Conservation (phyloP, 2,888 invertebrate genomes). For the Chaetogeoica ovagalla region DNA sequence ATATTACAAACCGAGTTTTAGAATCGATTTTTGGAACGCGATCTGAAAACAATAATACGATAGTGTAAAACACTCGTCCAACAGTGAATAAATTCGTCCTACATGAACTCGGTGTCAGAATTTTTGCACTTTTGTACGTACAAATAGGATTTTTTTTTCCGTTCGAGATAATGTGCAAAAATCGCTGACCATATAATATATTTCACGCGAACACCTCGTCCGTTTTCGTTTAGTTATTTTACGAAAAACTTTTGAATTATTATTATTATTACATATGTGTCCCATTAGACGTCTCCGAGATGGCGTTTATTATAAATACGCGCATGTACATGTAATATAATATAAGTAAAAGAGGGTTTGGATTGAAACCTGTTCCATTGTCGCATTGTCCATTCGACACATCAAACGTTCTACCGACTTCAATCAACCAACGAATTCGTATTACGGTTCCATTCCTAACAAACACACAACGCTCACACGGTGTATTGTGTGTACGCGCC, state of each 20-base stretch:
- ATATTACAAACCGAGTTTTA: too few species aligned
- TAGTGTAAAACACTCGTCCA: too few species aligned
- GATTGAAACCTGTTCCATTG: conserved; percentile 11
- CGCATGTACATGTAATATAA: too few species aligned
- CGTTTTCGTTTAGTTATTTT: not conserved
- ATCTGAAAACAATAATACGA: too few species aligned
- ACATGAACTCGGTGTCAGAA: too few species aligned
- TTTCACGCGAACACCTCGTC: not conserved
- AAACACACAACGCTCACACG: not conserved
- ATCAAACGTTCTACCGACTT: conserved; percentile 30
- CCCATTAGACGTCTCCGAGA: conserved; percentile 17
- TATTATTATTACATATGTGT: not conserved
- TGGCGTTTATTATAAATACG: not conserved
- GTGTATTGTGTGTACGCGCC: not conserved
- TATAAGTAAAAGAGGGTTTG: not conserved
- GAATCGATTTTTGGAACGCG: too few species aligned
- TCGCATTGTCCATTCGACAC: conserved; percentile 11
- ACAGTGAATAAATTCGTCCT: too few species aligned
- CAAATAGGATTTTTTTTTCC: not conserved
- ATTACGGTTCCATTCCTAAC: not conserved
- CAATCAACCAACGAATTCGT: not conserved
- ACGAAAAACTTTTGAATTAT: conserved; percentile 9
- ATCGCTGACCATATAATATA: not conserved
- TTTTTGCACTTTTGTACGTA: too few species aligned
- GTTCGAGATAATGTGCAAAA: not conserved